phyloP scores from a whole-genome alignment of 2,797 vertebrate genomes.

The Gephyroberyx darwinii region DNA sequence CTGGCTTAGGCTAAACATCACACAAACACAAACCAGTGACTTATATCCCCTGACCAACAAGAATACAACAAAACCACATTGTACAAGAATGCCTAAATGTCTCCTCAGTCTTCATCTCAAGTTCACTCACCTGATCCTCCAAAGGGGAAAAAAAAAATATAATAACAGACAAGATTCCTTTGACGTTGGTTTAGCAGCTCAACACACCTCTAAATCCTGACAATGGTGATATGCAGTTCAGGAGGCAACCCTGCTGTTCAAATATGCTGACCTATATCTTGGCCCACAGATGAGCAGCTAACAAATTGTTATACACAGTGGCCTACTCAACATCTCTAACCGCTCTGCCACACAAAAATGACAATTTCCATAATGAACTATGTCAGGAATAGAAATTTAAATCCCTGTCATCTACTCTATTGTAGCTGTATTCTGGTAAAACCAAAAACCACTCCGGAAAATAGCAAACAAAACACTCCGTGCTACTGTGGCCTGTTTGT shows the following conservation, averaged over 20 bases:
- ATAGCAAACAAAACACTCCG: background rate
- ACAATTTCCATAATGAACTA: constrained; percentile 50
- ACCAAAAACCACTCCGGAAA: constrained; percentile 4
- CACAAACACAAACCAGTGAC: background rate
- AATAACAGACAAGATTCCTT: background rate
- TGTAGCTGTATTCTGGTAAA: background rate
- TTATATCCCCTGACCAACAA: background rate
- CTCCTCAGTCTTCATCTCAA: background rate
- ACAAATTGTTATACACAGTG: constrained; percentile 40
- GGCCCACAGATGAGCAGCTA: constrained; percentile 45
- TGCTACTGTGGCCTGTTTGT: constrained; percentile 36
- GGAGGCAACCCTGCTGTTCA: constrained; percentile 19
- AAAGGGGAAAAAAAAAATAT: background rate
- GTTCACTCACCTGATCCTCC: constrained; percentile 26
- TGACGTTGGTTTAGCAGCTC: background rate
- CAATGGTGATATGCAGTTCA: constrained; percentile 5
- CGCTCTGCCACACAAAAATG: constrained; percentile 21
- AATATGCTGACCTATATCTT: constrained; percentile 41
- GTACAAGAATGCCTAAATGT: no score
- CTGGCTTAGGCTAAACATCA: constrained; percentile 55
- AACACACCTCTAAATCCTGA: background rate
- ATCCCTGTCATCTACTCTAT: constrained; percentile 12
- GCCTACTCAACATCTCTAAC: constrained; percentile 48
- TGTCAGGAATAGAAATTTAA: constrained; percentile 43
- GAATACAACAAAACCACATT: background rate